Conservation (phyloP, 2,888 invertebrate species). For the Stenoptilia bipunctidactyla region DNA sequence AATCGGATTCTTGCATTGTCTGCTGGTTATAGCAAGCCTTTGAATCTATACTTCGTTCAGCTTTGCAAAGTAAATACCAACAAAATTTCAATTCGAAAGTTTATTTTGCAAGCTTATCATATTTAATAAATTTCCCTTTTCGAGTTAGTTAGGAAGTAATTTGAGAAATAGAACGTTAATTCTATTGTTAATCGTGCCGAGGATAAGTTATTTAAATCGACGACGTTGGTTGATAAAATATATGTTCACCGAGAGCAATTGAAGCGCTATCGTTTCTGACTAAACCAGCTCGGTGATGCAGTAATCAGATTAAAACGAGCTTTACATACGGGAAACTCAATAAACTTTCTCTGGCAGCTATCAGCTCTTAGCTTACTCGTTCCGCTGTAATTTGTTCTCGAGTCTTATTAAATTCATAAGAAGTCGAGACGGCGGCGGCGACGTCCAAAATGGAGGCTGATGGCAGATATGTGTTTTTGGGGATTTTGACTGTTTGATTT, state of each 20-base stretch:
- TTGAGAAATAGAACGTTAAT: too few species aligned
- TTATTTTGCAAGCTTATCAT: too few species aligned
- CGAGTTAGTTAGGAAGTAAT: too few species aligned
- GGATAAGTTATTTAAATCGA: too few species aligned
- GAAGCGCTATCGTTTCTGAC: too few species aligned
- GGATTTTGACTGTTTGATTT: too few species aligned
- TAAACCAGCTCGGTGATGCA: neutral
- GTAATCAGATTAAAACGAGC: conserved; percentile 23
- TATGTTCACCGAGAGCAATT: too few species aligned
- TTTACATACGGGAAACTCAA: conserved; percentile 18
- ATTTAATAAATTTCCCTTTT: too few species aligned
- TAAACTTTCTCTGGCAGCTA: conserved; percentile 23
- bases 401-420: conserved; percentile 59
- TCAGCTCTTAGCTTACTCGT: conserved; percentile 29
- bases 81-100: too few species aligned
- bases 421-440: conserved; percentile 31
- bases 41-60: neutral
- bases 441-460: conserved; percentile 24
- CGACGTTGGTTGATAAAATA: too few species aligned
- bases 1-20: conserved; percentile 3
- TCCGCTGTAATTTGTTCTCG: conserved; percentile 43
- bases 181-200: too few species aligned
- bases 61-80: neutral
- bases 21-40: neutral
- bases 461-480: too few species aligned